Evolutionary conservation across 2,113 vertebrate species (phyloP).

Genomic region (Hyperoodon ampullatus): DNA sequence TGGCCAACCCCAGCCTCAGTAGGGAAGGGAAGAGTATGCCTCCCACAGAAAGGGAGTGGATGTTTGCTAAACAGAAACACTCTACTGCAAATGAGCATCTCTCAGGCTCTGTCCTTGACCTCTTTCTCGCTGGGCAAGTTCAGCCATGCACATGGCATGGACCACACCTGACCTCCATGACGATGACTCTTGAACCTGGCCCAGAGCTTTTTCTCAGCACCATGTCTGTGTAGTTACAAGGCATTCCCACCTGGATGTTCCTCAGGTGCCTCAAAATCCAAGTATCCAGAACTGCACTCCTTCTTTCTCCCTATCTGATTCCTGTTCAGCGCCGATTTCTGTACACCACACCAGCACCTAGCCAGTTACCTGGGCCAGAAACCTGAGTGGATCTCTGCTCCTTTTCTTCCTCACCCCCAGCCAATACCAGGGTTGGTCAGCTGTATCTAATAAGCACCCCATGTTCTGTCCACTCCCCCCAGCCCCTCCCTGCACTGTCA

Average conservation of each 20-base stretch:
- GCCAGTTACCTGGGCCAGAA: background rate
- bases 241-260: background rate
- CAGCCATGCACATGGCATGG: background rate
- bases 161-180: background rate
- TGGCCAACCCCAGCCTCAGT: background rate
- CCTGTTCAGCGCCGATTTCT: background rate
- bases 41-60: background rate
- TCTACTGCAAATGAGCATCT: background rate
- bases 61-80: background rate
- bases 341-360: background rate
- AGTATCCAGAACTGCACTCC: background rate
- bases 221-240: background rate
- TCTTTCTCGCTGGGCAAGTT: background rate
- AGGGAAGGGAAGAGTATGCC: background rate
- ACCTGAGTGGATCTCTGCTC: background rate
- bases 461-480: fast-evolving
- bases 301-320: background rate
- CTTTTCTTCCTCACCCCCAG: background rate
- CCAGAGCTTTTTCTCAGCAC: background rate
- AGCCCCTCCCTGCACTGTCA: background rate
- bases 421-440: background rate
- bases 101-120: background rate
- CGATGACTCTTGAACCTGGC: background rate
- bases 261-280: background rate
- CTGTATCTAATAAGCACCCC: background rate